These are phyloP conservation scores for Chesias legatella DNA, from an alignment of 2,888 invertebrate species.

Conservation along the genomic window DNA sequence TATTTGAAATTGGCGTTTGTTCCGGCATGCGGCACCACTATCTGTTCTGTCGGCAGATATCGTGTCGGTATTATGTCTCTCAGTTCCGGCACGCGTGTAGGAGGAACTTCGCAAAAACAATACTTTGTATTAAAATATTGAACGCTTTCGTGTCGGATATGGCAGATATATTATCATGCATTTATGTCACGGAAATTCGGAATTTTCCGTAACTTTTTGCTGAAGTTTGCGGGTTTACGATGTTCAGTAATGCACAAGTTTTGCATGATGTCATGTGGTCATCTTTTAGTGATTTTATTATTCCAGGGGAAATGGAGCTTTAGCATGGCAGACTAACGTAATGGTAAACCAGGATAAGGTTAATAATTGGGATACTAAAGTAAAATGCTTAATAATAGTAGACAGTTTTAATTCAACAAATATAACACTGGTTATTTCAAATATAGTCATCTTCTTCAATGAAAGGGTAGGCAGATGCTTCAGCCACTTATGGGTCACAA, in stretches of 20 bases:
- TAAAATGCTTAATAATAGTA: no score
- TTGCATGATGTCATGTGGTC: no score
- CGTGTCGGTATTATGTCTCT: neutral
- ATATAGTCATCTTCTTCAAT: no score
- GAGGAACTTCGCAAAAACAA: conserved; percentile 14
- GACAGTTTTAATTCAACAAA: no score
- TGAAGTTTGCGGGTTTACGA: neutral
- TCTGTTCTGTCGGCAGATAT: conserved; percentile 12
- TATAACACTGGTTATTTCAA: no score
- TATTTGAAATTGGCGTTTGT: conserved; percentile 13
- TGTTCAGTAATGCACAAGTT: neutral
- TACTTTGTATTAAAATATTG: conserved; percentile 18
- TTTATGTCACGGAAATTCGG: conserved; percentile 9
- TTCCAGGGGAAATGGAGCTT: no score
- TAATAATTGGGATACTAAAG: no score
- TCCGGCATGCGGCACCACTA: conserved; percentile 13
- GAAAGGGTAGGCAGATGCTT: no score
- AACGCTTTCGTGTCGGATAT: conserved; percentile 3
- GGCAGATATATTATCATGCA: conserved; percentile 3
- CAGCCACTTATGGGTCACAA: no score
- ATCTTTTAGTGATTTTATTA: no score
- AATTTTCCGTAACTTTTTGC: neutral
- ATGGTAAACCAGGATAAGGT: no score
- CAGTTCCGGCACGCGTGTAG: conserved; percentile 7
- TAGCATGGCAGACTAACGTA: no score